Conservation (phyloP, 2,113 vertebrate genomes). For the Tenrec ecaudatus region DNA sequence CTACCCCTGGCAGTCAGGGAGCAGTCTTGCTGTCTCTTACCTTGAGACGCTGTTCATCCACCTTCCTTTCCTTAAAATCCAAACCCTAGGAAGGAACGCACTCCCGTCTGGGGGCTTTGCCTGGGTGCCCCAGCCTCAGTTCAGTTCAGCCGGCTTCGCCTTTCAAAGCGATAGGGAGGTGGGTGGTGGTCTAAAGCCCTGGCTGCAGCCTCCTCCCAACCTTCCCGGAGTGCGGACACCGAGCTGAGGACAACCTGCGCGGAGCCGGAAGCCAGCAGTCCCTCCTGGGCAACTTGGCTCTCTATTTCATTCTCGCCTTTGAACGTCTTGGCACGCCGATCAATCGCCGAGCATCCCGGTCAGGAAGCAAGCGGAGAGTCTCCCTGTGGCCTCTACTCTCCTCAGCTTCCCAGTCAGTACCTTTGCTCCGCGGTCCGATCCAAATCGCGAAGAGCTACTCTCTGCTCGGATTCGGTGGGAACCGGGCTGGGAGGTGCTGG, state of each 20-base stretch:
- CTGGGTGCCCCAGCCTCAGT: slow-evolving; percentile 59
- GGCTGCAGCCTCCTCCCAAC: slow-evolving; percentile 39
- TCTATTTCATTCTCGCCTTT: neutral
- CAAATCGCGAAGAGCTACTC: neutral
- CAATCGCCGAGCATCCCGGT: neutral
- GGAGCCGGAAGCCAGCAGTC: neutral
- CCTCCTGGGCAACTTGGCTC: slow-evolving; percentile 49
- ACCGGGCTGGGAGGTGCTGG: neutral
- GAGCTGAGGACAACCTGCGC: neutral
- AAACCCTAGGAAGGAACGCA: slow-evolving; percentile 28
- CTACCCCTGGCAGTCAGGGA: slow-evolving; percentile 21
- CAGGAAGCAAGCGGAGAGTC: neutral
- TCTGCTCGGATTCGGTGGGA: neutral
- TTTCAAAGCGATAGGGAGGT: neutral
- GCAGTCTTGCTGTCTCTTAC: slow-evolving; percentile 75
- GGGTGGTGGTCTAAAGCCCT: neutral
- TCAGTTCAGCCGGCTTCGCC: slow-evolving; percentile 33
- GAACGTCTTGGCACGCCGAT: neutral
- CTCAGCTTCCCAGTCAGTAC: too few species aligned
- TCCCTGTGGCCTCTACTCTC: neutral
- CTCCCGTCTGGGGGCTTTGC: slow-evolving; percentile 26
- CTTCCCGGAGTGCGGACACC: slow-evolving; percentile 8
- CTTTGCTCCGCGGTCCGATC: neutral
- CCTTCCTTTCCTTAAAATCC: slow-evolving; percentile 64
- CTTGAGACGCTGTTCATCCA: slow-evolving; percentile 65